Evolutionary conservation across 2,113 vertebrate species (phyloP).

Genomic region (Pycnonotus jocosus): DNA sequence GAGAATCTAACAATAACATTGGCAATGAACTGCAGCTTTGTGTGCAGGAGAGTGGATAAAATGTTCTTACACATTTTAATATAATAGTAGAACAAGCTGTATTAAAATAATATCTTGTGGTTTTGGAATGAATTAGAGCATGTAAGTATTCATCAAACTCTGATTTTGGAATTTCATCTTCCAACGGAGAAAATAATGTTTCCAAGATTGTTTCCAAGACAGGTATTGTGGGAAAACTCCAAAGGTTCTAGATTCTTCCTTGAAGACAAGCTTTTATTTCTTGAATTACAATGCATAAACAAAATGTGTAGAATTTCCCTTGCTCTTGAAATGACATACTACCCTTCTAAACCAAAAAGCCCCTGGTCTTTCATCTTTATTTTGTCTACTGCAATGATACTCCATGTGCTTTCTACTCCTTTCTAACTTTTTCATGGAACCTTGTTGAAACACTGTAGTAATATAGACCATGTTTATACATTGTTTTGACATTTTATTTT

Average conservation of each 20-base stretch:
- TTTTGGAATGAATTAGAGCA: not conserved
- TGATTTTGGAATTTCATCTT: not conserved
- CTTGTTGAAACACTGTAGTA: not conserved
- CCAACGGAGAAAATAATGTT: not conserved
- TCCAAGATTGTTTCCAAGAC: not conserved
- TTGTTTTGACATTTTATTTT: not conserved
- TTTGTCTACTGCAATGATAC: not conserved
- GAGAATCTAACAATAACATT: not conserved
- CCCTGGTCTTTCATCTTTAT: not conserved
- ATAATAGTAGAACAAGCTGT: not conserved
- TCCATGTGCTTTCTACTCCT: not conserved
- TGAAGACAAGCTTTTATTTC: not conserved
- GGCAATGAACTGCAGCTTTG: not conserved
- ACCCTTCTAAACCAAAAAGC: not conserved
- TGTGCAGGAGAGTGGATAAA: not conserved
- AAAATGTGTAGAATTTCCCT: not conserved
- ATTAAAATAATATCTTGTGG: not conserved
- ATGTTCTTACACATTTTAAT: not conserved
- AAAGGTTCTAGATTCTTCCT: not conserved
- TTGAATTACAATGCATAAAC: not conserved
- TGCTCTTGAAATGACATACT: not conserved
- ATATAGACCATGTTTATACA: not conserved
- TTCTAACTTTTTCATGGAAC: not conserved
- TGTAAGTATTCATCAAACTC: not conserved
- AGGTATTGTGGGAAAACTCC: not conserved